Percentiles rank a stretch among this genome's conserved stretches.
Conservation (phyloP, 2,888 invertebrate species). For the Zaprionus bogoriensis region DNA sequence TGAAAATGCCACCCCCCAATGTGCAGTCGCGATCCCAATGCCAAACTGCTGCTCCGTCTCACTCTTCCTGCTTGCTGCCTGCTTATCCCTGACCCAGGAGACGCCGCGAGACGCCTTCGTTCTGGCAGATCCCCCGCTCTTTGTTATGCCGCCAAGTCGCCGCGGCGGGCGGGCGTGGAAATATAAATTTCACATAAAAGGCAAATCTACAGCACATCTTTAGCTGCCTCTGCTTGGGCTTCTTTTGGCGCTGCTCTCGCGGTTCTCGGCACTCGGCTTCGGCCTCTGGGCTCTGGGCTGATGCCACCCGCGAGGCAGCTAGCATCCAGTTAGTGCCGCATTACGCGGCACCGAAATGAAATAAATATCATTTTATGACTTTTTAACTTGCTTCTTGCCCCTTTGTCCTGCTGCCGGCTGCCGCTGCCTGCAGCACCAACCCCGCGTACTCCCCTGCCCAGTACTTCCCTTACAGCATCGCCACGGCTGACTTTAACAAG, state of each 20-base stretch:
- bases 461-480: background rate
- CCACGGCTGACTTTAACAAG: slow-evolving; percentile 61
- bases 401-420: background rate
- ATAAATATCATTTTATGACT: slow-evolving; percentile 77
- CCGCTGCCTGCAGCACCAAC: too few relatives aligned
- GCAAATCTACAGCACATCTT: slow-evolving; percentile 71
- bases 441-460: too few relatives aligned
- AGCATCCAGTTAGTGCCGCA: slow-evolving; percentile 50
- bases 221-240: slow-evolving; percentile 6
- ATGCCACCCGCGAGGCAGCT: slow-evolving; percentile 66
- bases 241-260: too few relatives aligned
- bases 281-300: slow-evolving; percentile 35
- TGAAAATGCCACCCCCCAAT: slow-evolving; percentile 49
- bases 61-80: background rate
- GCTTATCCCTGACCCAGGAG: slow-evolving; percentile 2
- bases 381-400: slow-evolving; percentile 66
- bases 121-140: slow-evolving; percentile 31
- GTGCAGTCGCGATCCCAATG: background rate
- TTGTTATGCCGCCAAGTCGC: slow-evolving; percentile 41
- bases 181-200: slow-evolving; percentile 76
- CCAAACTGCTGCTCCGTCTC: background rate
- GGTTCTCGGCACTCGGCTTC: too few relatives aligned
- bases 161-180: slow-evolving; percentile 18
- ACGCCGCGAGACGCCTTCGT: slow-evolving; percentile 6
- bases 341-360: slow-evolving; percentile 69